phyloP scores from a whole-genome alignment of 2,113 vertebrate species.

The Nannospalax galili region DNA sequence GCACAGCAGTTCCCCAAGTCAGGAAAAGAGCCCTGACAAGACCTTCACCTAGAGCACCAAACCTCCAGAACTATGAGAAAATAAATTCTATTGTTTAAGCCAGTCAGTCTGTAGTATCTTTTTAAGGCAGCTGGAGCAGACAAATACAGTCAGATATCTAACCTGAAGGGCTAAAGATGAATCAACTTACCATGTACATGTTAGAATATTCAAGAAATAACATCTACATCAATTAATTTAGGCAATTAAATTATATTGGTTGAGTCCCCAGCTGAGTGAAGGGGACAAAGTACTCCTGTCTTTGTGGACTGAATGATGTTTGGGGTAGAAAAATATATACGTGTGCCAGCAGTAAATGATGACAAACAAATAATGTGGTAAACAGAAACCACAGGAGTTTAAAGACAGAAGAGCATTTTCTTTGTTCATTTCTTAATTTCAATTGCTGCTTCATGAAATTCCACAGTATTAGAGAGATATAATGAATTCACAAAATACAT shows the following conservation, averaged over 20 bases:
- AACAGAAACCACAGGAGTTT: neutral
- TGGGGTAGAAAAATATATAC: neutral
- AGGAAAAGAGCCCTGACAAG: neutral
- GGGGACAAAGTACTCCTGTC: neutral
- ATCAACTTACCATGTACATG: neutral
- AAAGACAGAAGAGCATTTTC: neutral
- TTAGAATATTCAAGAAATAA: constrained; percentile 23
- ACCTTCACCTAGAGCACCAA: neutral
- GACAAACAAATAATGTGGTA: neutral
- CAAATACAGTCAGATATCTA: neutral
- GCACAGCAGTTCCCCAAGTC: neutral
- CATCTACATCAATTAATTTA: constrained; percentile 7
- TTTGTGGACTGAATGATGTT: neutral
- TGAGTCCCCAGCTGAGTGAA: neutral
- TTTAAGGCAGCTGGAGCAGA: neutral
- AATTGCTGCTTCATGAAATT: constrained; percentile 56
- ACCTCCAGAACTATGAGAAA: neutral
- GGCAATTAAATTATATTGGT: constrained; percentile 16
- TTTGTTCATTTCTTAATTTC: neutral
- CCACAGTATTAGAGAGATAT: constrained; percentile 21
- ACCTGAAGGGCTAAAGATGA: constrained; percentile 5
- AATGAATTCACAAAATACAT: constrained; percentile 27
- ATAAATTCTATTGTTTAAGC: constrained; percentile 27
- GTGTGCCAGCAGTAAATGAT: neutral
- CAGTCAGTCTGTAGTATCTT: neutral